phyloP scores from a whole-genome alignment of 2,797 vertebrate species.

The Ambastaia sidthimunki region DNA sequence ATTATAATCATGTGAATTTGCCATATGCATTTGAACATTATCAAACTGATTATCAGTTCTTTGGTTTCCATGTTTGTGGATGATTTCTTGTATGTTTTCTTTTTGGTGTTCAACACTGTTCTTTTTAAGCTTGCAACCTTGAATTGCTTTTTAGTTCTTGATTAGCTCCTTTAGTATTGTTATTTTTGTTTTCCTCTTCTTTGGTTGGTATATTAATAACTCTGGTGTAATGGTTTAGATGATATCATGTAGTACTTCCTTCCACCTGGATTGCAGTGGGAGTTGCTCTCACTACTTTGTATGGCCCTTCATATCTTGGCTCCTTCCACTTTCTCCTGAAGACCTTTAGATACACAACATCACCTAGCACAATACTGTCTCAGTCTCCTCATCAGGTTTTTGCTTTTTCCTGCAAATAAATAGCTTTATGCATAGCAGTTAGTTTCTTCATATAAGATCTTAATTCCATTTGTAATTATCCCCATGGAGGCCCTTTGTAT shows the following conservation, averaged over 20 bases:
- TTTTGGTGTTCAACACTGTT: too few relatives aligned
- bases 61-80: too few relatives aligned
- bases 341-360: constrained; percentile 4
- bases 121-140: too few relatives aligned
- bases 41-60: too few relatives aligned
- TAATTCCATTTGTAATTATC: constrained; percentile 21
- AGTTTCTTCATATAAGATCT: neutral
- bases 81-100: too few relatives aligned
- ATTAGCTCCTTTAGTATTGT: too few relatives aligned
- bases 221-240: neutral
- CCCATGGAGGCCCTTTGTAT: constrained; percentile 1
- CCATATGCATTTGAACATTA: too few relatives aligned
- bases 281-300: neutral
- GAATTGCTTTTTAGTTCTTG: neutral
- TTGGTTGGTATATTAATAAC: too few relatives aligned
- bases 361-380: neutral
- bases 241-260: too few relatives aligned
- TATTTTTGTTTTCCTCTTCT: too few relatives aligned
- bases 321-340: constrained; percentile 17
- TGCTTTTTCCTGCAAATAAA: constrained; percentile 4
- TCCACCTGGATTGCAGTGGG: neutral
- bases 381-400: neutral
- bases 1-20: too few relatives aligned
- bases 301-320: constrained; percentile 16
- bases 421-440: constrained; percentile 29